phyloP scores from a whole-genome alignment of 64 coral and sea anemone species.

The Actinia tenebrosa region DNA sequence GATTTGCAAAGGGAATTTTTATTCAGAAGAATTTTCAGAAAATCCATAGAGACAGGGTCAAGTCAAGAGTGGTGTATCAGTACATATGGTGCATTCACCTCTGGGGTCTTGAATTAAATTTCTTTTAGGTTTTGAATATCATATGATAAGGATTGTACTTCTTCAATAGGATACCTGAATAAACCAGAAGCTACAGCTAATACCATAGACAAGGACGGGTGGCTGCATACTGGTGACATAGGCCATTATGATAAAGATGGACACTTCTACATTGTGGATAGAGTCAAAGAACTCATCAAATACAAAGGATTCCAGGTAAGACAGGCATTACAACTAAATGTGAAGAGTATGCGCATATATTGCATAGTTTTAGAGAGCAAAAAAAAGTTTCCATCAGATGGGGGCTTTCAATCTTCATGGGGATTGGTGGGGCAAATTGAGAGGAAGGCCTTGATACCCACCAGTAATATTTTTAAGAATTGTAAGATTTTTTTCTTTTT shows the following conservation, averaged over 20 bases:
- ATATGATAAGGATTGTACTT: not conserved
- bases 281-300: conserved; percentile 74
- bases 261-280: conserved; percentile 59
- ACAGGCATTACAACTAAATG: not conserved
- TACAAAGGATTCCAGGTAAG: conserved; percentile 37
- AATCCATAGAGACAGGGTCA: not conserved
- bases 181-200: conserved; percentile 54
- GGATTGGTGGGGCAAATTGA: no score
- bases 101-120: no score
- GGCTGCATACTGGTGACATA: conserved; percentile 68
- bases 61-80: no score
- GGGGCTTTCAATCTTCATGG: no score
- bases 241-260: conserved; percentile 68
- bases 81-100: no score
- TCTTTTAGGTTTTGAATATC: no score
- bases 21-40: not conserved
- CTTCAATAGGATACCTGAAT: conserved; percentile 48
- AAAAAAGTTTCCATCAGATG: no score
- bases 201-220: conserved; percentile 52
- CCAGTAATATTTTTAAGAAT: no score
- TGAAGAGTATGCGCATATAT: no score
- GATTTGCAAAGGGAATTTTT: no score
- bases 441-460: no score
- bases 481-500: not conserved
- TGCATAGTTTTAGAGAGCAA: no score